Evolutionary conservation across 2,888 invertebrate species (phyloP), one percentile per base, ranked within the genome.

Genomic region (Apamea crenata): DNA sequence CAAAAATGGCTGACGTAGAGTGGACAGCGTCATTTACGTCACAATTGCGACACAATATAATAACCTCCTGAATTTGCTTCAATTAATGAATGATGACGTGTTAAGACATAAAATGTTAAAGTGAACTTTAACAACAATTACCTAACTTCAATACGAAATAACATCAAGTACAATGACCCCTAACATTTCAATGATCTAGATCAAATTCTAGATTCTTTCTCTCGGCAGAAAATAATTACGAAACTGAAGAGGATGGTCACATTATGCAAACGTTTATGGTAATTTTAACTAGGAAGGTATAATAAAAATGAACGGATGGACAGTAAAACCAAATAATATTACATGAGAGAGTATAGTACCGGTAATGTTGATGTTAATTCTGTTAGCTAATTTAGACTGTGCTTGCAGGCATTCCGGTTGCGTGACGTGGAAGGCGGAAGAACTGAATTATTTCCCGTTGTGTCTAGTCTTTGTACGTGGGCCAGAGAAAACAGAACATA

Each of bases 151-250:
- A 18, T 53, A 71, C 73, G 65, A 81, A 40, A 63, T 56, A 70
- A 66, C 40, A 40, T 6, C 0, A 25, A 67, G 81, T 32, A 63
- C 82, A 84, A 53, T 66, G 72, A 73, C 81, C 81, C 65, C 74
- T 53, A 73, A 74, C 78, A 85, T 85, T 85, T 75, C 14, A 40
- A 65, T 66, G 36, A 74, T 78, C 85, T 76, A 85, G 78, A 85
- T 82, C 61, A 25, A 74, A 78, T 29, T 63, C 78, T 85, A 84
- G 65, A 75, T 69, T 56, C 29, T 56, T 67, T 56, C 68, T 67
- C 61, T 53, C n/a, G 44, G 59, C 67, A 21, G 16, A 63, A 29
- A 53, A 70, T 50, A 78, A 78, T 84, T 70, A 59, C 66, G 85
- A 73, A 70, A 85, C 61, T 53, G 6, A 18, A 25, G 56, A 44